Base-by-base conservation (phyloP, 37 sponge, comb jelly and placozoan genomes). In the Beroe ovata region DNA sequence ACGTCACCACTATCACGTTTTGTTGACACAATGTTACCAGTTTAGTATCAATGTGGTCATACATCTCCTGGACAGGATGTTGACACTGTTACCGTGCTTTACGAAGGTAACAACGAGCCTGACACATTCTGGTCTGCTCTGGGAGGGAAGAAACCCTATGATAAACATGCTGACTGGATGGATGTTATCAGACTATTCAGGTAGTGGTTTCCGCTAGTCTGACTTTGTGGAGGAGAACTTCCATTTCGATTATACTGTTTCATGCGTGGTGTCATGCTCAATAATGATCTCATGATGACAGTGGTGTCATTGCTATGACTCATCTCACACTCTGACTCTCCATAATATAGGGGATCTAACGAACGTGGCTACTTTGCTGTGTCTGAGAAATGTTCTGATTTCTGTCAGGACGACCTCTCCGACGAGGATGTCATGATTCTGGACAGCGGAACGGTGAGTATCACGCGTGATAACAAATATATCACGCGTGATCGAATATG, bases 401-500 rank as follows among this genome's bases (percentile, higher is more conserved):
- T 98, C 90, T 94, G 96, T 92, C 99, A 98, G 93, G 96, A 92
- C 64, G 95, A 95, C 40, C 66, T 98, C 29, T 92, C 91, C 22
- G 91, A 95, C 34, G 96, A 98, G 64, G 99, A 98, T 92, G 96
- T 94, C 23, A 95, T 98, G 96, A 90, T 98, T 16, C 89, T 98
- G 71, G 99, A 98, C 64, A 94, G 61, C 37, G 99, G 99, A 1
- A 60, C 88, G 28, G 92, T 77, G 4, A 77, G 84, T 77, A 26
- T 42, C 42, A 32, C n/a, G n/a, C n/a, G n/a, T n/a, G n/a, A n/a
- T n/a, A n/a, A n/a, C n/a, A n/a, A n/a, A n/a, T n/a, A n/a, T n/a
- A n/a, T n/a, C n/a, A n/a, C n/a, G n/a, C n/a, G n/a, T n/a, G n/a
- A n/a, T n/a, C n/a, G n/a, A n/a, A n/a, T n/a, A n/a, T n/a, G n/a